phyloP scores from a whole-genome alignment of 2,888 invertebrate species.

The Griposia aprilina region DNA sequence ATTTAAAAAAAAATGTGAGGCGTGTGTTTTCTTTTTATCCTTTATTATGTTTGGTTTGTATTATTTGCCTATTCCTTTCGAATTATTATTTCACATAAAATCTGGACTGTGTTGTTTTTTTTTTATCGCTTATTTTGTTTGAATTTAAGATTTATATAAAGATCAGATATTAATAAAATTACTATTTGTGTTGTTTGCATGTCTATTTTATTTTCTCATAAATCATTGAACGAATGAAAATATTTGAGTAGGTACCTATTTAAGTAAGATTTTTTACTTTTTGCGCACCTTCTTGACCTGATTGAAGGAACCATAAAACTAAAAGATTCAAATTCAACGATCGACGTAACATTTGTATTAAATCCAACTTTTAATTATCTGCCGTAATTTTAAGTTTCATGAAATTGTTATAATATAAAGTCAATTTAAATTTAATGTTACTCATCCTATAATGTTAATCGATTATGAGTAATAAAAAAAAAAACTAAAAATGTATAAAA shows the following conservation, averaged over 20 bases:
- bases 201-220: not conserved
- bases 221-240: not conserved
- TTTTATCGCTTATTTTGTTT: not conserved
- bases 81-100: too few relatives aligned
- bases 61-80: too few relatives aligned
- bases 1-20: too few relatives aligned
- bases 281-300: not conserved
- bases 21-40: too few relatives aligned
- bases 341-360: conserved; percentile 10
- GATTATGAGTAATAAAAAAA: not conserved
- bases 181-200: not conserved
- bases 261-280: not conserved
- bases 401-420: not conserved
- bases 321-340: not conserved
- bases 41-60: too few relatives aligned
- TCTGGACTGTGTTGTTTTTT: too few relatives aligned
- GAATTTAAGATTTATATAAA: not conserved
- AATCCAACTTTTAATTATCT: conserved; percentile 15
- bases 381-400: conserved; percentile 28
- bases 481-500: not conserved
- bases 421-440: not conserved
- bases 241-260: too few relatives aligned
- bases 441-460: not conserved
- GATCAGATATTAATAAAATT: not conserved
- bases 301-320: not conserved